A percentile compares a stretch with the other conserved stretches of the same genome.
phyloP scores from a whole-genome alignment of 2,113 vertebrate genomes.

The Misgurnus mizolepis region DNA sequence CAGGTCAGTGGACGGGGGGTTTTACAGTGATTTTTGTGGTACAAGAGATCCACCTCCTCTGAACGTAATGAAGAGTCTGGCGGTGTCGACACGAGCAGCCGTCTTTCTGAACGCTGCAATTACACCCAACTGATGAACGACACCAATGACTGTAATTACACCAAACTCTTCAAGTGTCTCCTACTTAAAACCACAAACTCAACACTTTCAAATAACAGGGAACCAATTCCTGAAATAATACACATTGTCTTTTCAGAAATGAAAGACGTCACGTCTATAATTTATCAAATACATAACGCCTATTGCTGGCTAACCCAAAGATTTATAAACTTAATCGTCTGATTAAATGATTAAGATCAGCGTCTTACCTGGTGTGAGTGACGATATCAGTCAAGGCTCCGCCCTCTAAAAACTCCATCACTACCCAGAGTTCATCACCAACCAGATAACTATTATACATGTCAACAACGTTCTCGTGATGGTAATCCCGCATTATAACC shows the following conservation, averaged over 20 bases:
- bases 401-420: conserved; percentile 99
- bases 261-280: too few species aligned
- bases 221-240: conserved; percentile 19
- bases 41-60: conserved; percentile 19
- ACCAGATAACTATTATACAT: conserved; percentile 99
- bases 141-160: conserved; percentile 77
- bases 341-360: too few species aligned
- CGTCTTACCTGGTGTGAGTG: conserved; percentile 90
- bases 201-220: conserved; percentile 60
- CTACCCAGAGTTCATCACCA: conserved; percentile 95
- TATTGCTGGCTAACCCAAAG: too few species aligned
- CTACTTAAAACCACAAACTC: conserved; percentile 62
- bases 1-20: too few species aligned
- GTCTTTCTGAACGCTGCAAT: conserved; percentile 71
- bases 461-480: conserved; percentile 98
- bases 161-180: conserved; percentile 59
- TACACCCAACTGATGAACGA: conserved; percentile 66
- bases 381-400: conserved; percentile 97
- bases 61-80: conserved; percentile 41
- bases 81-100: conserved; percentile 48
- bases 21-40: too few species aligned
- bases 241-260: too few species aligned
- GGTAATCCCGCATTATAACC: conserved; percentile 99
- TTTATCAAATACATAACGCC: too few species aligned
- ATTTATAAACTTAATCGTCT: too few species aligned